These are phyloP conservation scores for Corticium candelabrum DNA, from an alignment of 37 sponge, comb jelly and placozoan species.

Conservation along the genomic window DNA sequence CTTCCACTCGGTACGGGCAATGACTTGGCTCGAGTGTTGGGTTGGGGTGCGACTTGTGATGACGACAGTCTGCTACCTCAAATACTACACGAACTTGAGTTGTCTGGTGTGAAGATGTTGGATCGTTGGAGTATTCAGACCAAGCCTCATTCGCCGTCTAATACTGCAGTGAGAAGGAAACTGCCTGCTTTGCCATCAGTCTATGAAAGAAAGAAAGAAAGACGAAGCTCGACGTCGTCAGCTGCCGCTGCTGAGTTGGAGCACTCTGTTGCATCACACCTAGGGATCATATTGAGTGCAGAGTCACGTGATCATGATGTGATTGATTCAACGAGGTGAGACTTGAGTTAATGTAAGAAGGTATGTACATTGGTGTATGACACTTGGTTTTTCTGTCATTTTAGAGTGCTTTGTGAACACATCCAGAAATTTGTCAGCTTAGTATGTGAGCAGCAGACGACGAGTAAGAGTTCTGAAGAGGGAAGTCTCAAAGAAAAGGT, in stretches of 20 bases:
- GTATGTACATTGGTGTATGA: background rate
- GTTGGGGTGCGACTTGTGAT: conserved; percentile 81
- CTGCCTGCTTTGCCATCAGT: conserved; percentile 8
- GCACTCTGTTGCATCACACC: background rate
- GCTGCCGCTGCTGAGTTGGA: background rate
- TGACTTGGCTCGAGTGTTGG: conserved; percentile 87
- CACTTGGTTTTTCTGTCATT: too few relatives aligned
- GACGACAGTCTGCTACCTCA: conserved; percentile 72
- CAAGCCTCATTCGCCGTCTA: conserved; percentile 2
- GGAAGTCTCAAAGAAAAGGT: too few relatives aligned
- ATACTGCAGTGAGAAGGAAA: background rate
- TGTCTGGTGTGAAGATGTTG: conserved; percentile 50
- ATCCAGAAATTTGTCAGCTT: too few relatives aligned
- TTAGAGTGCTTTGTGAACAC: too few relatives aligned
- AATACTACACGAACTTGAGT: conserved; percentile 64
- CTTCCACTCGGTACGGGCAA: conserved; percentile 95
- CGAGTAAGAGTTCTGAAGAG: too few relatives aligned
- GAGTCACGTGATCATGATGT: background rate
- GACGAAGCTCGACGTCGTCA: background rate
- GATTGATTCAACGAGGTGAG: background rate
- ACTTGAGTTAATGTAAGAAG: background rate
- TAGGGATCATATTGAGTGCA: background rate
- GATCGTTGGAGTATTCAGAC: conserved; percentile 79
- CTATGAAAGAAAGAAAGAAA: background rate
- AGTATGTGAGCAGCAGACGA: too few relatives aligned